A percentile compares a stretch with the other conserved stretches of the same genome.
Evolutionary conservation across 2,113 vertebrate species (phyloP).

Genomic region (Coreoperca whiteheadi): DNA sequence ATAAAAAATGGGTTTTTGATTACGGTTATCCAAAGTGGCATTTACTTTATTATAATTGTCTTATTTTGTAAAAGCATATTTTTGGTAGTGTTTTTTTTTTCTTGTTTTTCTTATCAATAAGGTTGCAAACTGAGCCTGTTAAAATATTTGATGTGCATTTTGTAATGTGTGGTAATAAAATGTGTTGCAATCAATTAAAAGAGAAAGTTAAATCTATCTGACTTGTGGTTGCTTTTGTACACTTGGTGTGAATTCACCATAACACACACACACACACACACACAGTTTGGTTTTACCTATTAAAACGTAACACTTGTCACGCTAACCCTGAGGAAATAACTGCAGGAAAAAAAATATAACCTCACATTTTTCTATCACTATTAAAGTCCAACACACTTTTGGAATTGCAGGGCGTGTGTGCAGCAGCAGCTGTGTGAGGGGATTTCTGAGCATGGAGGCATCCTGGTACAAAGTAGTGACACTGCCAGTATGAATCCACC

Average conservation of each 20-base stretch:
- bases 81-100: slow-evolving; percentile 88
- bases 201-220: slow-evolving; percentile 60
- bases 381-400: neutral
- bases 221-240: slow-evolving; percentile 49
- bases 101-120: slow-evolving; percentile 84
- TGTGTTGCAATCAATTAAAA: slow-evolving; percentile 87
- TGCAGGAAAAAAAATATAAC: neutral
- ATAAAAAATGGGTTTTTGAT: slow-evolving; percentile 88
- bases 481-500: slow-evolving; percentile 45
- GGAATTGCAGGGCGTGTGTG: neutral
- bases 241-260: slow-evolving; percentile 27
- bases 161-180: slow-evolving; percentile 91
- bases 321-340: neutral
- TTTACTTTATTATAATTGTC: slow-evolving; percentile 93
- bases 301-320: neutral
- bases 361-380: too few relatives aligned
- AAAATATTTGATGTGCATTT: slow-evolving; percentile 88
- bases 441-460: slow-evolving; percentile 5
- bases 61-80: slow-evolving; percentile 80
- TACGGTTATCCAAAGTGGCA: slow-evolving; percentile 94
- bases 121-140: slow-evolving; percentile 99
- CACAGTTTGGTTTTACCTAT: neutral
- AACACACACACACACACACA: neutral
- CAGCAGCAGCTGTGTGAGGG: slow-evolving; percentile 15
- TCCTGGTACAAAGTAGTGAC: slow-evolving; percentile 22